Percentiles rank a stretch among this genome's conserved stretches.
Evolutionary conservation across 2,888 invertebrate genomes (phyloP).

Genomic region (Thecophora atra): DNA sequence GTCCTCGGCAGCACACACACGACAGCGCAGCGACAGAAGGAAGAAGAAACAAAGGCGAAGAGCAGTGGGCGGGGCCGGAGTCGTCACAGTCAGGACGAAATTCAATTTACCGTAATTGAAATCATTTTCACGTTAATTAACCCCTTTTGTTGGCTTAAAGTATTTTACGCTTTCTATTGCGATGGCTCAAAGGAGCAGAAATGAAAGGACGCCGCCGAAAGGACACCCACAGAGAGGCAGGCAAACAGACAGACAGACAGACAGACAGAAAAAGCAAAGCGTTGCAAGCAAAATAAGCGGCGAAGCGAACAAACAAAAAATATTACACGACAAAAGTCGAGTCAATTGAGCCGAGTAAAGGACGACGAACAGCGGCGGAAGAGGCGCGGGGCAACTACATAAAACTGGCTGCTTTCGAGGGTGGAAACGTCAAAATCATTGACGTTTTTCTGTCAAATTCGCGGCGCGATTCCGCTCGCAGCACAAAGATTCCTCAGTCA

Average conservation of each 20-base stretch:
- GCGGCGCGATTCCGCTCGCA: too few species aligned
- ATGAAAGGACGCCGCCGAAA: neutral
- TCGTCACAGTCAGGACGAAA: conserved; percentile 36
- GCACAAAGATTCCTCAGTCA: too few species aligned
- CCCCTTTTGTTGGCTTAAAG: conserved; percentile 47
- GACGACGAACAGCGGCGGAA: neutral
- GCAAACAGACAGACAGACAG: neutral
- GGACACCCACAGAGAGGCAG: too few species aligned
- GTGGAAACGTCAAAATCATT: too few species aligned
- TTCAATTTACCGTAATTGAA: conserved; percentile 53
- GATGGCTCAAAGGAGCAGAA: conserved; percentile 12
- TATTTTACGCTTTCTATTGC: conserved; percentile 38
- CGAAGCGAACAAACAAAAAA: conserved; percentile 8
- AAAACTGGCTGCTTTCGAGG: too few species aligned
- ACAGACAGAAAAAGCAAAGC: neutral
- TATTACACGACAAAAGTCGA: conserved; percentile 9
- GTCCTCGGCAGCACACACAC: conserved; percentile 16
- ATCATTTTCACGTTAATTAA: conserved; percentile 53
- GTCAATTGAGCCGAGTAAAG: neutral
- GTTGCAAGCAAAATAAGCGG: conserved; percentile 4
- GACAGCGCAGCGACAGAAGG: neutral
- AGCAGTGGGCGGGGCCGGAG: neutral
- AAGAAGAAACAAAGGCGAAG: neutral
- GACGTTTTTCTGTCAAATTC: too few species aligned
- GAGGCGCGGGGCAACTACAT: neutral